Conservation (phyloP, 2,113 vertebrate genomes). For the Barnardius zonarius region DNA sequence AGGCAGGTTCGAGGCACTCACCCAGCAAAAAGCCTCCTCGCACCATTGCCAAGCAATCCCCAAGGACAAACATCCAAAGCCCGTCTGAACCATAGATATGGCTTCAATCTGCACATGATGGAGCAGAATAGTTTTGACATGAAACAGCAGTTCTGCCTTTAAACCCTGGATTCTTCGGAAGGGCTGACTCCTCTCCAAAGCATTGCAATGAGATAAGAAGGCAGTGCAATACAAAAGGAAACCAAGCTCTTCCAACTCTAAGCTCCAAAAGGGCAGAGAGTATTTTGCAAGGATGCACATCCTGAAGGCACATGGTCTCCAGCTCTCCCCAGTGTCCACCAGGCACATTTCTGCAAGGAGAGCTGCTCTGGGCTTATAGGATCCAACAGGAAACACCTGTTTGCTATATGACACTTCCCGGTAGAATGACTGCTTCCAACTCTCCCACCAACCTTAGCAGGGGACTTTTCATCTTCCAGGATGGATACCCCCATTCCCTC, state of each 20-base stretch:
- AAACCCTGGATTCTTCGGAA: neutral
- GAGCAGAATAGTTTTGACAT: neutral
- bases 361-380: neutral
- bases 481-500: neutral
- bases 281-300: neutral
- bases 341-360: neutral
- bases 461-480: neutral
- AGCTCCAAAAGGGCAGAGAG: neutral
- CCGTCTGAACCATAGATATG: neutral
- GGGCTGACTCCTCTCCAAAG: neutral
- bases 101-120: neutral
- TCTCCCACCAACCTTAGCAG: neutral
- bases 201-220: neutral
- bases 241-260: neutral
- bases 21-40: neutral
- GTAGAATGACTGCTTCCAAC: neutral
- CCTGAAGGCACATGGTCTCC: neutral
- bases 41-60: rapidly evolving
- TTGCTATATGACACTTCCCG: neutral
- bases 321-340: neutral
- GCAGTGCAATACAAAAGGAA: neutral
- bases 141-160: neutral
- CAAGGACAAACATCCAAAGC: neutral
- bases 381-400: neutral
- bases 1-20: neutral